phyloP scores from a whole-genome alignment of 2,888 invertebrate species.

The Criorhina ranunculi region DNA sequence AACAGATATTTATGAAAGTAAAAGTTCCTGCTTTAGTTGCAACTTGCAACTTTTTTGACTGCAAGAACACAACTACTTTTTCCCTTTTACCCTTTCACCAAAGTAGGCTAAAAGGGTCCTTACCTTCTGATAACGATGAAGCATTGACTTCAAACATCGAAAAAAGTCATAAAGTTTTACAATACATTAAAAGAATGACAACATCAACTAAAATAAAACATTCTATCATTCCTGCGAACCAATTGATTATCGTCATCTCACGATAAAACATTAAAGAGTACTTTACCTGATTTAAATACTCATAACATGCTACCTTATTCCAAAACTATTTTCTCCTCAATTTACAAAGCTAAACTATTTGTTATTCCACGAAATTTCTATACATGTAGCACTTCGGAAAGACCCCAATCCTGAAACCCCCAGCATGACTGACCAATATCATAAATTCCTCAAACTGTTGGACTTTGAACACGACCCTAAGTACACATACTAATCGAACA shows the following conservation, averaged over 20 bases:
- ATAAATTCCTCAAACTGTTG: slow-evolving; percentile 20
- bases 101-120: too few species aligned
- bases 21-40: too few species aligned
- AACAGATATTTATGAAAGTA: too few species aligned
- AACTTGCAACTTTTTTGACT: too few species aligned
- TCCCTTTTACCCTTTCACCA: too few species aligned
- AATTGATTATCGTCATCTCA: neutral
- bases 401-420: neutral
- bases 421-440: neutral
- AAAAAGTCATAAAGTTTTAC: too few species aligned
- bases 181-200: too few species aligned
- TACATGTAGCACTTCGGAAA: neutral
- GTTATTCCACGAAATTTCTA: neutral
- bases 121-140: too few species aligned
- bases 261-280: neutral
- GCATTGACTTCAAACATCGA: too few species aligned
- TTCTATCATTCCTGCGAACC: too few species aligned
- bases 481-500: neutral
- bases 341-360: neutral
- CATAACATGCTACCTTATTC: neutral
- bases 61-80: too few species aligned
- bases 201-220: too few species aligned
- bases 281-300: neutral
- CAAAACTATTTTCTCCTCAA: neutral
- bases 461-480: slow-evolving; percentile 18